Conservation (phyloP, 2,888 invertebrate genomes). For the Eretmocerus hayati region DNA sequence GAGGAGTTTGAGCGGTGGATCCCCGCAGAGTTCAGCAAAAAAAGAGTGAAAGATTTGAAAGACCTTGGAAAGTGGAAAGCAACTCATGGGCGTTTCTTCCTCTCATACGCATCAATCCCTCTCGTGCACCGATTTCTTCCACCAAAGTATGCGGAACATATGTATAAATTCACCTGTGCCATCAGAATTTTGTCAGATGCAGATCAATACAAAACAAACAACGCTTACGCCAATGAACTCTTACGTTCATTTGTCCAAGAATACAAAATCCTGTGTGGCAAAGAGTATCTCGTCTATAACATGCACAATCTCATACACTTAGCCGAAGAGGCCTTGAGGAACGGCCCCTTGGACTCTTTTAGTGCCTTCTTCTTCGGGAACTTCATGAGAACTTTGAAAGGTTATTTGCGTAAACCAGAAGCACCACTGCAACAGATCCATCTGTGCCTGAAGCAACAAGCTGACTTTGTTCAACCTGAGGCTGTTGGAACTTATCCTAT, state of each 20-base stretch:
- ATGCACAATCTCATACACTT: constrained; percentile 28
- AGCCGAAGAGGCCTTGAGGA: constrained; percentile 20
- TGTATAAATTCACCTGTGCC: too few species aligned
- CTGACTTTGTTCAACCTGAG: neutral
- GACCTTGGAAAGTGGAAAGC: too few species aligned
- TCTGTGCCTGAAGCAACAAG: too few species aligned
- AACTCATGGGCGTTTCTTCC: too few species aligned
- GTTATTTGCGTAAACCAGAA: neutral
- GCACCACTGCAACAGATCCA: too few species aligned
- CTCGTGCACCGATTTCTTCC: too few species aligned
- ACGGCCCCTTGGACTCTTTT: constrained; percentile 25
- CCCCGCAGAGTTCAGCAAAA: too few species aligned
- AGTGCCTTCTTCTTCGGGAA: constrained; percentile 26
- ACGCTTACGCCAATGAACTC: constrained; percentile 23
- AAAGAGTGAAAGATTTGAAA: too few species aligned
- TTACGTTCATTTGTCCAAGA: constrained; percentile 24
- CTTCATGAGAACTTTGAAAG: constrained; percentile 20
- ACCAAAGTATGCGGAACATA: too few species aligned
- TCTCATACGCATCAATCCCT: too few species aligned
- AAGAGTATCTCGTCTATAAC: constrained; percentile 22
- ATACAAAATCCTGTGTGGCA: constrained; percentile 23
- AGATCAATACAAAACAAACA: constrained; percentile 5
- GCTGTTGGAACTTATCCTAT: neutral
- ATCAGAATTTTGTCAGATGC: too few species aligned
- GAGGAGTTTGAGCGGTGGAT: too few species aligned